phyloP scores from a whole-genome alignment of 2,113 vertebrate species.

The Thalassoma bifasciatum region DNA sequence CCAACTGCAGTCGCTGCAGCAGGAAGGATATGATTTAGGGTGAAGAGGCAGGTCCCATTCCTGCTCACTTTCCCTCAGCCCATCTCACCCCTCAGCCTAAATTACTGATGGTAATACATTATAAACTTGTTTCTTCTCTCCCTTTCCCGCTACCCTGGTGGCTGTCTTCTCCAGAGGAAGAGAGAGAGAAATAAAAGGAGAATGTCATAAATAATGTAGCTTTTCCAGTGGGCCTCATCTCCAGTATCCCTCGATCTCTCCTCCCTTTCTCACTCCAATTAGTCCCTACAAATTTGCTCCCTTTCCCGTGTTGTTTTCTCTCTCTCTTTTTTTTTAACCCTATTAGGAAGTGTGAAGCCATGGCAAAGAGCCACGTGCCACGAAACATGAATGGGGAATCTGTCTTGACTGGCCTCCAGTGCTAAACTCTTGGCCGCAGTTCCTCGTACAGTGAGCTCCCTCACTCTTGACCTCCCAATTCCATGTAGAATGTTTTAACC shows the following conservation, averaged over 20 bases:
- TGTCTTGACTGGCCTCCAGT: slow-evolving; percentile 49
- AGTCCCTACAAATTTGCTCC: slow-evolving; percentile 77
- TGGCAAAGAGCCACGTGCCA: slow-evolving; percentile 60
- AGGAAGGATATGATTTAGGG: slow-evolving; percentile 48
- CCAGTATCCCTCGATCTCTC: slow-evolving; percentile 52
- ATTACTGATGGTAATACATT: slow-evolving; percentile 73
- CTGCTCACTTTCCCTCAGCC: slow-evolving; percentile 41
- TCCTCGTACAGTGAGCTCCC: slow-evolving; percentile 21
- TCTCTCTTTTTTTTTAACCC: slow-evolving; percentile 36
- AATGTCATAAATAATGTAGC: slow-evolving; percentile 76
- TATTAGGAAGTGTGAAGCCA: slow-evolving; percentile 43
- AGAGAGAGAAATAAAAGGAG: slow-evolving; percentile 30
- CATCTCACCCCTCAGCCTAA: slow-evolving; percentile 49
- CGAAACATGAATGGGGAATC: slow-evolving; percentile 58
- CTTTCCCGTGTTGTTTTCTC: slow-evolving; percentile 48
- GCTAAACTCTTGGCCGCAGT: slow-evolving; percentile 58
- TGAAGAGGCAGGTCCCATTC: slow-evolving; percentile 24
- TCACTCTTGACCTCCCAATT: slow-evolving; percentile 29
- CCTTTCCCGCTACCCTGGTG: slow-evolving; percentile 41
- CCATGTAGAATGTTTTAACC: neutral
- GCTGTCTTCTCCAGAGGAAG: slow-evolving; percentile 43
- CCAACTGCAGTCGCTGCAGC: neutral
- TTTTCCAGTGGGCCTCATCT: slow-evolving; percentile 52
- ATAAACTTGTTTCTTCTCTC: slow-evolving; percentile 58
- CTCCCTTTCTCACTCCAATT: slow-evolving; percentile 67